Conservation (phyloP, 2,797 vertebrate species). For the Trachurus trachurus region DNA sequence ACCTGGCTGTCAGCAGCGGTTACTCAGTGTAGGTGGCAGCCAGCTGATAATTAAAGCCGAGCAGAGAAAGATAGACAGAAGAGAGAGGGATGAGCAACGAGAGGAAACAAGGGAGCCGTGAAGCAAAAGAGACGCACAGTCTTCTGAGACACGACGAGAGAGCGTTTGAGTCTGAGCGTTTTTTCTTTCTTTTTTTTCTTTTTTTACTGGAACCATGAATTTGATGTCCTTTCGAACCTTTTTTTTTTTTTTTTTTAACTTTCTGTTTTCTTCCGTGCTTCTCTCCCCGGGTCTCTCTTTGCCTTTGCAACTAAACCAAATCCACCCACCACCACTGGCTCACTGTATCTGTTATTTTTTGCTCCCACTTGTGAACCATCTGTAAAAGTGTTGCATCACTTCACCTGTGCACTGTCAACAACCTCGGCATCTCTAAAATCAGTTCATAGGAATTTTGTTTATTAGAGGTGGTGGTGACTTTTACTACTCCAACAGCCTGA, state of each 20-base stretch:
- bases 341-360: constrained; percentile 67
- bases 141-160: constrained; percentile 29
- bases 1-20: constrained; percentile 71
- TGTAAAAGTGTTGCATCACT: constrained; percentile 46
- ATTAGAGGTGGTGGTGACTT: neutral
- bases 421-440: constrained; percentile 13
- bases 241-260: neutral
- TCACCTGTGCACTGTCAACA: constrained; percentile 57
- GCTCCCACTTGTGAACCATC: constrained; percentile 52
- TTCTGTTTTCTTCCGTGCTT: constrained; percentile 17
- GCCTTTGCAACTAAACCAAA: constrained; percentile 45
- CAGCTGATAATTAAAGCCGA: constrained; percentile 69
- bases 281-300: neutral
- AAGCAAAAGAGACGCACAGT: constrained; percentile 39
- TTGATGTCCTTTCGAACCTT: constrained; percentile 29
- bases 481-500: too few relatives aligned
- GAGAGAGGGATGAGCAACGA: constrained; percentile 52
- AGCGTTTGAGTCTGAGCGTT: constrained; percentile 23
- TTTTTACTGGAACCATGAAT: constrained; percentile 42
- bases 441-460: constrained; percentile 14
- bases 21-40: constrained; percentile 51
- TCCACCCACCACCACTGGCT: constrained; percentile 70
- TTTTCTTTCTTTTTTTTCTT: constrained; percentile 23
- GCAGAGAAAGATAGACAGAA: constrained; percentile 51
- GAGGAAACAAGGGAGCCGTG: constrained; percentile 52